These are phyloP conservation scores for Apostichopus japonicus DNA, from an alignment of 35 echinoderm and acorn worm species.

Conservation along the genomic window DNA sequence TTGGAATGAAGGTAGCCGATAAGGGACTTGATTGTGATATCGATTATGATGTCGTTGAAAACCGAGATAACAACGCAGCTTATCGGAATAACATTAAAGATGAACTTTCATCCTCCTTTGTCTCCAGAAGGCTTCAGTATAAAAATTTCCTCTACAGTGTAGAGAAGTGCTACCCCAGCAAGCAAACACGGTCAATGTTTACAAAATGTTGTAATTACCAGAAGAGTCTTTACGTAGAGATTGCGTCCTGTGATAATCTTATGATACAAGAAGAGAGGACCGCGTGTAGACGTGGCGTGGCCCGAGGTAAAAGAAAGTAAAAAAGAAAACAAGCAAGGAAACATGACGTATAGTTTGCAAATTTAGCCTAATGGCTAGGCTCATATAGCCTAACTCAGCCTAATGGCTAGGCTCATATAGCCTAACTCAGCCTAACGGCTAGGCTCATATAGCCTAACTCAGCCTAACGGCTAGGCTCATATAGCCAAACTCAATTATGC, in stretches of 20 bases:
- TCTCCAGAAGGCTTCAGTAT: constrained; percentile 34
- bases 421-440: too few relatives aligned
- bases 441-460: too few relatives aligned
- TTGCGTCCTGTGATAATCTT: neutral
- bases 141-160: constrained; percentile 41
- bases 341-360: too few relatives aligned
- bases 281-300: neutral
- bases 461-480: too few relatives aligned
- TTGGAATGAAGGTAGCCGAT: constrained; percentile 26
- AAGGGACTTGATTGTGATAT: constrained; percentile 43
- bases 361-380: too few relatives aligned
- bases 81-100: constrained; percentile 12
- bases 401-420: too few relatives aligned
- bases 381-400: too few relatives aligned
- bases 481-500: too few relatives aligned
- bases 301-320: neutral
- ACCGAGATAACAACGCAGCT: constrained; percentile 21
- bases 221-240: constrained; percentile 4
- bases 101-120: neutral
- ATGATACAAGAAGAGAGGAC: constrained; percentile 1
- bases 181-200: constrained; percentile 33
- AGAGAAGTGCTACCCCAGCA: constrained; percentile 40
- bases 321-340: too few relatives aligned
- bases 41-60: neutral
- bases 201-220: constrained; percentile 44